Evolutionary conservation across 2,797 vertebrate genomes (phyloP).

Genomic region (Choloepus didactylus): DNA sequence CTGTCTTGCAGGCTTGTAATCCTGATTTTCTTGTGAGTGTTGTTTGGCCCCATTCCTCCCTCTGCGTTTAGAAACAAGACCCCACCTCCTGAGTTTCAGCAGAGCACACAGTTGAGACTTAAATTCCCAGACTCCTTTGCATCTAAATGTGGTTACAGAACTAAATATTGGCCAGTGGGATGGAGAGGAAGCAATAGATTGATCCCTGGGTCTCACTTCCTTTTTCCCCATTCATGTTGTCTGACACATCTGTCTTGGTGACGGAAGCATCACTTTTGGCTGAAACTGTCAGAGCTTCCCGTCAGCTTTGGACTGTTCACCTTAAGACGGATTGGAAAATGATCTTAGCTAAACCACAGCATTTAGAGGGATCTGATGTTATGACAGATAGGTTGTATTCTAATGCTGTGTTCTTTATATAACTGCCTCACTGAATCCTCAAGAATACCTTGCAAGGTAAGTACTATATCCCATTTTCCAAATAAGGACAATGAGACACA

Average conservation of each 20-base stretch:
- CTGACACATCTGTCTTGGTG: neutral
- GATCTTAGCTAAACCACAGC: neutral
- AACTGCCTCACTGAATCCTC: neutral
- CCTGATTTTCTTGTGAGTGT: neutral
- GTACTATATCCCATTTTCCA: neutral
- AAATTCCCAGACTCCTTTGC: constrained; percentile 37
- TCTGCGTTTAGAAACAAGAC: neutral
- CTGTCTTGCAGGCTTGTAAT: neutral
- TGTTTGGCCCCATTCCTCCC: neutral
- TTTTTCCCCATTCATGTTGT: neutral
- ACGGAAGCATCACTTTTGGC: neutral
- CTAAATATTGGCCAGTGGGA: neutral
- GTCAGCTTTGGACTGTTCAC: neutral
- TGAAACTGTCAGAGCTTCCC: neutral
- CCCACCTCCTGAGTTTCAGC: neutral
- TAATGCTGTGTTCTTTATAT: neutral
- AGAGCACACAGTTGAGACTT: neutral
- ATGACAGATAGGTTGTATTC: neutral
- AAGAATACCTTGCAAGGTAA: neutral
- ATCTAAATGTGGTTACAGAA: neutral
- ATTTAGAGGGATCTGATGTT: neutral
- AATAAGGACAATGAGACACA: neutral
- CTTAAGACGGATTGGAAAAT: neutral
- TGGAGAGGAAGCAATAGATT: neutral
- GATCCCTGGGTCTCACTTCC: neutral